These are phyloP conservation scores for Epirrita christyi DNA, from an alignment of 2,888 invertebrate genomes.

Conservation along the genomic window DNA sequence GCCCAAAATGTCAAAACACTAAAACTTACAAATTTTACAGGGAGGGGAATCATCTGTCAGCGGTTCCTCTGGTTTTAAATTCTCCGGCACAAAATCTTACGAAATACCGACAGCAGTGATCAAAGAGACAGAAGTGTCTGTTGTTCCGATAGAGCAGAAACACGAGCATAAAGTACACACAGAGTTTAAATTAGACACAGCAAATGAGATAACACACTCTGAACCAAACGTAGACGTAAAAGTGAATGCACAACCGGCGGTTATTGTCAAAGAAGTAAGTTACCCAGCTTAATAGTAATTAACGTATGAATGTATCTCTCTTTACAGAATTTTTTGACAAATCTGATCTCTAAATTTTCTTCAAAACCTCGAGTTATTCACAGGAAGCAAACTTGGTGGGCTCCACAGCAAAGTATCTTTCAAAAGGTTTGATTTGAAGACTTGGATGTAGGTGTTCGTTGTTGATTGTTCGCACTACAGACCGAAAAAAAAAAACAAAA, in stretches of 20 bases:
- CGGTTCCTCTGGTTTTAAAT: slow-evolving; percentile 59
- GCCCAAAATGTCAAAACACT: neutral
- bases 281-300: slow-evolving; percentile 36
- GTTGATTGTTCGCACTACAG: slow-evolving; percentile 25
- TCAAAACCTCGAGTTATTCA: slow-evolving; percentile 42
- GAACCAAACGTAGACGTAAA: slow-evolving; percentile 48
- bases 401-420: slow-evolving; percentile 39
- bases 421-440: slow-evolving; percentile 57
- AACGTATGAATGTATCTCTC: slow-evolving; percentile 29
- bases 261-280: slow-evolving; percentile 74
- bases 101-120: slow-evolving; percentile 47
- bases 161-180: slow-evolving; percentile 50
- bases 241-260: slow-evolving; percentile 44
- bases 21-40: slow-evolving; percentile 46
- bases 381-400: slow-evolving; percentile 43
- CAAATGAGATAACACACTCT: slow-evolving; percentile 59
- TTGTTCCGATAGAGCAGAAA: slow-evolving; percentile 41
- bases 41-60: slow-evolving; percentile 57
- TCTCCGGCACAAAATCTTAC: slow-evolving; percentile 57
- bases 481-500: neutral
- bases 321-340: slow-evolving; percentile 53
- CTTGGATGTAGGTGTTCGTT: slow-evolving; percentile 13
- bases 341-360: slow-evolving; percentile 47
- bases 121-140: slow-evolving; percentile 47
- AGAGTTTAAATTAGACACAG: slow-evolving; percentile 55